These are phyloP conservation scores for Drosophila borborema DNA, from an alignment of 2,888 invertebrate genomes.

Conservation along the genomic window DNA sequence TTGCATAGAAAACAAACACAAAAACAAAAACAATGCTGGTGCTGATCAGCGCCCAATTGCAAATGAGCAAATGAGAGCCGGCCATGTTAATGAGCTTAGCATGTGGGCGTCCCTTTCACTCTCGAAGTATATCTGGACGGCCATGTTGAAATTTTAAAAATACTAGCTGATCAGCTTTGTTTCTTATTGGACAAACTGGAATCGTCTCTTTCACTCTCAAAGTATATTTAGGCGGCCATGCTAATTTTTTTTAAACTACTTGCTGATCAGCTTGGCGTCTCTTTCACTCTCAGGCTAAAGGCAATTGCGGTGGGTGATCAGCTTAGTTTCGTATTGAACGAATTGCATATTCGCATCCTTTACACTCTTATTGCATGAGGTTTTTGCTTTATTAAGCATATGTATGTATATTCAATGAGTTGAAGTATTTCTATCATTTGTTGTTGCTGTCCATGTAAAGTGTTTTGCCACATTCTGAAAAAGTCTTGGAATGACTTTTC, in stretches of 20 bases:
- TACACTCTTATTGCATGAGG: not conserved
- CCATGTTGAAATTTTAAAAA: not conserved
- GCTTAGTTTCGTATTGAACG: not conserved
- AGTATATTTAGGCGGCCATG: not conserved
- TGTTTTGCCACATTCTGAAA: constrained; percentile 12
- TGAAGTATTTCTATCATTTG: too few relatives aligned
- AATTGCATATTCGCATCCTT: too few relatives aligned
- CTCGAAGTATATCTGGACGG: not conserved
- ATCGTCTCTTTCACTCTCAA: not conserved
- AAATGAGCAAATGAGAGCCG: not conserved
- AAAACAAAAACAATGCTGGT: not conserved
- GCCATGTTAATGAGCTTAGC: not conserved
- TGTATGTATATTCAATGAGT: not conserved
- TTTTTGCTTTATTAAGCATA: not conserved
- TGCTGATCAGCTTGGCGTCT: not conserved
- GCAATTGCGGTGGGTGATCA: not conserved
- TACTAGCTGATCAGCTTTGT: not conserved
- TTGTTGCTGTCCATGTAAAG: constrained; percentile 3
- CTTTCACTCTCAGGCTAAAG: not conserved
- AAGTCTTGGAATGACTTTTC: constrained; percentile 52
- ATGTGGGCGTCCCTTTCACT: not conserved
- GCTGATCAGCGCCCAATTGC: constrained; percentile 6
- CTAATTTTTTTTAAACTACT: not conserved
- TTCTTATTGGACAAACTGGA: not conserved
- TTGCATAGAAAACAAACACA: constrained; percentile 2